Base-by-base conservation (phyloP, 2,888 invertebrate species). In the Beris chalybata region DNA sequence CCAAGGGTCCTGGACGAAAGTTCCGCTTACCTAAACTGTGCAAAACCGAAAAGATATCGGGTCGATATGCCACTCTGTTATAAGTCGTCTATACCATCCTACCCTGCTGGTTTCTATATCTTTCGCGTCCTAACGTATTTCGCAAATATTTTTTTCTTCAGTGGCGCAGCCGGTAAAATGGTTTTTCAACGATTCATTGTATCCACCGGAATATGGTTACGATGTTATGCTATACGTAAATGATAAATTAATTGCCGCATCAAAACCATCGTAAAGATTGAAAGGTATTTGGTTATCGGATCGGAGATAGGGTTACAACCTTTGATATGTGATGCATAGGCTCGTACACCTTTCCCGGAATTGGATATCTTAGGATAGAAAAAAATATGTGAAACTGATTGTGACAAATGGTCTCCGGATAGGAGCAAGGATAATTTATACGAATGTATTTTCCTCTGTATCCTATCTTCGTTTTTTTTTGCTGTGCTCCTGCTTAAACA, bases 301-400 rank as follows among this genome's bases (percentile, higher is more conserved):
- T 52, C 61, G 32, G 50, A 61, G 50, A 61, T 61, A 61, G 52
- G 61, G 61, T 61, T 61, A 52, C 52, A 38, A 38, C 52, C 38
- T 61, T 52, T 61, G 61, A 61, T 61, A 59, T 47, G 11, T 43
- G 52, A 22, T 22, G 30, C 15, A 52, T 43, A 38, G 61, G 38
- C 32, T 22, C 22, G 22, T 22, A 22, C 22, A 29, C 61, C 15
- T 48, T 54, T 45, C 12, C 54, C 29, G 15, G 48, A 48, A 48
- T 11, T 15, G 15, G 22, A 48, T n/a, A 48, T 48, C 13, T 48
- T 12, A 48, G 48, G 48, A 48, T 11, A 29, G 9, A 11, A 58
- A 65, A 48, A 57, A 57, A 57, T 64, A 55, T 65, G 48, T 50
- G 57, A 65, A 57, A 58, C 65, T 65, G 65, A 65, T 65, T 65